phyloP scores from a whole-genome alignment of 2,888 invertebrate genomes.

The Eumacrocentrus americanus region DNA sequence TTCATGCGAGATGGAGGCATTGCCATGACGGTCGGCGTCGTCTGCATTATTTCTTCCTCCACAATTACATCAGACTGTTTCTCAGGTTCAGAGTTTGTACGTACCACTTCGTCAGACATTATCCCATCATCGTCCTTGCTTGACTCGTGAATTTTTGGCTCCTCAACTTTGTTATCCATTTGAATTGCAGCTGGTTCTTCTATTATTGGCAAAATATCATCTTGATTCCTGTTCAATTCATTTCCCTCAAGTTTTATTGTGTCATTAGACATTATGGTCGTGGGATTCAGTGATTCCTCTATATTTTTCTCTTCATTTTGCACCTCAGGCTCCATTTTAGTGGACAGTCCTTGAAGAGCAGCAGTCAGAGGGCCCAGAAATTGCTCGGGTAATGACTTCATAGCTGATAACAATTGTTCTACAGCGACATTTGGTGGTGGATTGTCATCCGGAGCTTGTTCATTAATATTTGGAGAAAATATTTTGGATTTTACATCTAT shows the following conservation, averaged over 20 bases:
- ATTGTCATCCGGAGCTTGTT: neutral
- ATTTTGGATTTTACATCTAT: neutral
- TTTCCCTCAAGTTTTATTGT: neutral
- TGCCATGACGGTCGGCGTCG: constrained; percentile 10
- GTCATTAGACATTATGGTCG: neutral
- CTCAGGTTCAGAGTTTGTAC: constrained; percentile 10
- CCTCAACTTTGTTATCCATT: neutral
- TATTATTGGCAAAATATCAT: neutral
- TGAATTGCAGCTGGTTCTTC: neutral
- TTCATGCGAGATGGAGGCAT: constrained; percentile 30
- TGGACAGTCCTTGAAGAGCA: constrained; percentile 49
- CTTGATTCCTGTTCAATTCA: neutral
- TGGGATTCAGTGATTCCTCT: neutral
- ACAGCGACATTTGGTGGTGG: constrained; percentile 39
- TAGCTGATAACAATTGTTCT: constrained; percentile 50
- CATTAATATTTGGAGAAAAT: neutral
- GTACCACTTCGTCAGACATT: constrained; percentile 15
- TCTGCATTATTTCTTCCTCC: constrained; percentile 11
- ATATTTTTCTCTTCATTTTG: neutral
- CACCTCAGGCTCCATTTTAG: constrained; percentile 33
- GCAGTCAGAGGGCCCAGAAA: constrained; percentile 49
- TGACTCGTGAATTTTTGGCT: neutral
- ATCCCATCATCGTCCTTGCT: constrained; percentile 9
- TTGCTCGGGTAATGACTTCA: constrained; percentile 54
- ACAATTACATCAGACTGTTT: neutral